phyloP scores from a whole-genome alignment of 2,888 invertebrate genomes.

The Rhogogaster chlorosoma region DNA sequence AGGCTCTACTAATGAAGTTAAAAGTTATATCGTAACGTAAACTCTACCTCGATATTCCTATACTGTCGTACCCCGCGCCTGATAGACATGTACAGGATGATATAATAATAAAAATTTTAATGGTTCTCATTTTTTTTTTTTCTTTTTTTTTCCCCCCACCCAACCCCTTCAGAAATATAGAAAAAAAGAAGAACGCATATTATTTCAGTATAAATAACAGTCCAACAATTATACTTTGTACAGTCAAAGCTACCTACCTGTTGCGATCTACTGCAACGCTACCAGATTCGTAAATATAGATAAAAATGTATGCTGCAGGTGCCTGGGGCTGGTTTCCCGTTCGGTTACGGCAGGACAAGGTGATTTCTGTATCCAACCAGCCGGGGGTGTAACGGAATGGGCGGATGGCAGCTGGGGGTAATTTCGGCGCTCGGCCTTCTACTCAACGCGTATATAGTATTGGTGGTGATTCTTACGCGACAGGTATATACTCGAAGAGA shows the following conservation, averaged over 20 bases:
- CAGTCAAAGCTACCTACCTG: not conserved
- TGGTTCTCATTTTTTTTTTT: not conserved
- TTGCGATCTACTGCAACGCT: constrained; percentile 14
- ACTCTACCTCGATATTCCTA: constrained; percentile 11
- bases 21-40: constrained; percentile 38
- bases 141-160: too few species aligned
- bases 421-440: constrained; percentile 86
- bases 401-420: constrained; percentile 84
- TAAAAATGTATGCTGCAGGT: not conserved
- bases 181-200: too few species aligned
- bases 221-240: not conserved
- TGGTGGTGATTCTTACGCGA: constrained; percentile 85
- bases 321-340: constrained; percentile 12
- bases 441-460: constrained; percentile 87
- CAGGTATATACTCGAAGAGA: constrained; percentile 80
- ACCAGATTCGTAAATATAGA: not conserved
- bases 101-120: not conserved
- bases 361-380: constrained; percentile 66
- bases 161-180: too few species aligned
- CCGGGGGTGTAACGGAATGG: constrained; percentile 79
- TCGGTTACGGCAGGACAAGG: not conserved
- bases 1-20: constrained; percentile 32
- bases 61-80: not conserved
- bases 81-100: not conserved
- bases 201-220: not conserved